Percentiles rank a stretch among this genome's conserved stretches.
These are phyloP conservation scores for Australoheros facetus DNA, from an alignment of 2,797 vertebrate genomes.

Conservation along the genomic window DNA sequence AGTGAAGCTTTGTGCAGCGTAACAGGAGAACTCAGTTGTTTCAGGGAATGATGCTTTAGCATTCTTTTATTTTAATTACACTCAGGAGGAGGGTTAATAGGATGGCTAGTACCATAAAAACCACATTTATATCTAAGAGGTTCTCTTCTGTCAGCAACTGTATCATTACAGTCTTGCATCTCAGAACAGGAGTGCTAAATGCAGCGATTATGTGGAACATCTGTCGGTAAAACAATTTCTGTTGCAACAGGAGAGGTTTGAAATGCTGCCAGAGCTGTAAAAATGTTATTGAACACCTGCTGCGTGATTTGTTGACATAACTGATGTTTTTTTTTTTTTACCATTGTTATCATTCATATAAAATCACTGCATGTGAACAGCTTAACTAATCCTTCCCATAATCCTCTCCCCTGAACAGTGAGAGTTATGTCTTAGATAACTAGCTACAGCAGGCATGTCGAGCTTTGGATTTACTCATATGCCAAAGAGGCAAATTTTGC, in stretches of 20 bases:
- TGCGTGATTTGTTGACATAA: slow-evolving; percentile 23
- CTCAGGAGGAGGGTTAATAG: neutral
- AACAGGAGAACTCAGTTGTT: neutral
- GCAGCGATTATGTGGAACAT: slow-evolving; percentile 67
- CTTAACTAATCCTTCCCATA: neutral
- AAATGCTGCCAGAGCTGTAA: slow-evolving; percentile 45
- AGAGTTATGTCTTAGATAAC: neutral
- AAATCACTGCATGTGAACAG: neutral
- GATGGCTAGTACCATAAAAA: neutral
- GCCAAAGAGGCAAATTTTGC: neutral
- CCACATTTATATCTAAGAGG: slow-evolving; percentile 5
- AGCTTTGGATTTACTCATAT: neutral
- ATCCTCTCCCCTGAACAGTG: neutral
- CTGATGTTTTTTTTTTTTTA: neutral
- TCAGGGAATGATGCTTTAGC: neutral
- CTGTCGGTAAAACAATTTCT: slow-evolving; percentile 60
- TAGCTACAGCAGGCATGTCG: neutral
- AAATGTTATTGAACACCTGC: slow-evolving; percentile 56
- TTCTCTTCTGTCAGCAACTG: slow-evolving; percentile 44
- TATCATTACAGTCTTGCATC: slow-evolving; percentile 51
- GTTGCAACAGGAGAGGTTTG: slow-evolving; percentile 31
- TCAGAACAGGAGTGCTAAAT: slow-evolving; percentile 60
- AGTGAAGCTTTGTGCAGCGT: neutral
- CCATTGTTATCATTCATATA: neutral
- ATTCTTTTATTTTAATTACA: neutral